phyloP scores from a whole-genome alignment of 1,140 invertebrate species.

The Drosophila paulistorum region DNA sequence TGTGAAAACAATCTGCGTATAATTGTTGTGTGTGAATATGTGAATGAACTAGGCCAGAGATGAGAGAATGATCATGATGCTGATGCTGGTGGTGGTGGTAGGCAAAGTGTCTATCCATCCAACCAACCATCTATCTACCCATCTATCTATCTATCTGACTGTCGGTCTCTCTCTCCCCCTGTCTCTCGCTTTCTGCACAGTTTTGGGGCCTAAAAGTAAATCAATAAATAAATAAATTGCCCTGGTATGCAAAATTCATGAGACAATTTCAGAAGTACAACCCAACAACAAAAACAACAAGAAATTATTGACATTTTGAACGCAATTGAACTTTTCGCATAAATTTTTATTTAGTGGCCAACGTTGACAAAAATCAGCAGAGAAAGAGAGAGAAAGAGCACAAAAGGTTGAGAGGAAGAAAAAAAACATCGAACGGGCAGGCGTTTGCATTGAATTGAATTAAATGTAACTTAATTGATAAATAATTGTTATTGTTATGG shows the following conservation, averaged over 20 bases:
- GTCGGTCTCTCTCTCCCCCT: background rate
- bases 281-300: slow-evolving; percentile 33
- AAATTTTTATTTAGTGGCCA: slow-evolving; percentile 47
- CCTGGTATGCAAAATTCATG: slow-evolving; percentile 73
- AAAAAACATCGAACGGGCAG: background rate
- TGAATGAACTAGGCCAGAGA: background rate
- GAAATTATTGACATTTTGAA: slow-evolving; percentile 77
- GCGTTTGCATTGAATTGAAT: slow-evolving; percentile 43
- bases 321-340: slow-evolving; percentile 77
- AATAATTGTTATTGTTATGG: slow-evolving; percentile 72
- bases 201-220: slow-evolving; percentile 48
- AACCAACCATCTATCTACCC: background rate
- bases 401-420: no score
- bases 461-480: slow-evolving; percentile 73
- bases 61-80: background rate
- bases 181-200: background rate
- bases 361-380: slow-evolving; percentile 11
- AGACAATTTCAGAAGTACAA: slow-evolving; percentile 46
- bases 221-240: slow-evolving; percentile 80
- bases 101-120: slow-evolving; percentile 20
- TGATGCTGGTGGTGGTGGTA: background rate
- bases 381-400: background rate
- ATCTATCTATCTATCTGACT: slow-evolving; percentile 16
- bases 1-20: slow-evolving; percentile 38
- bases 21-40: slow-evolving; percentile 22